These are phyloP conservation scores for Agriopis aurantiaria DNA, from an alignment of 2,888 invertebrate genomes.

Conservation along the genomic window DNA sequence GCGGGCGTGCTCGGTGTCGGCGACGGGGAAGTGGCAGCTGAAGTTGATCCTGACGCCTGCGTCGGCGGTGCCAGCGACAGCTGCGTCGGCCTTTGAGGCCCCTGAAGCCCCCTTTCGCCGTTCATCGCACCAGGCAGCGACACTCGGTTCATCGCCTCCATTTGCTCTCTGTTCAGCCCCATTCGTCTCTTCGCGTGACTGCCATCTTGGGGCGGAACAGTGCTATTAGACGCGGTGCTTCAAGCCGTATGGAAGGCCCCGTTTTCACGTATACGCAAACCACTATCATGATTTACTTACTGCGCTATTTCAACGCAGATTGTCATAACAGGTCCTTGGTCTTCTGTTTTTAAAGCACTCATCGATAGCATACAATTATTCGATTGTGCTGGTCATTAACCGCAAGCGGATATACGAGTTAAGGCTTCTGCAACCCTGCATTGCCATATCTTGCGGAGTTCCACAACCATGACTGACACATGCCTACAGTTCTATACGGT, in stretches of 20 bases:
- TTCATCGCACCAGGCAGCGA: constrained; percentile 72
- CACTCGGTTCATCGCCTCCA: constrained; percentile 84
- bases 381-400: constrained; percentile 5
- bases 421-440: constrained; percentile 21
- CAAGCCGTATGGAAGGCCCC: constrained; percentile 56
- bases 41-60: constrained; percentile 60
- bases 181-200: constrained; percentile 86
- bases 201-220: constrained; percentile 84
- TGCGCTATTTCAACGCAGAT: constrained; percentile 6
- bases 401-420: constrained; percentile 28
- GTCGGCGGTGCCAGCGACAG: constrained; percentile 75
- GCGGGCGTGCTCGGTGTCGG: constrained; percentile 86
- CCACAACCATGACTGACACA: constrained; percentile 28
- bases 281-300: constrained; percentile 19
- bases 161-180: constrained; percentile 86
- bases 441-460: constrained; percentile 21
- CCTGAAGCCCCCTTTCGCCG: constrained; percentile 47
- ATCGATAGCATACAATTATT: background rate
- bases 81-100: constrained; percentile 76
- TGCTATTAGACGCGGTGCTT: constrained; percentile 76
- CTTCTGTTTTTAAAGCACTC: background rate
- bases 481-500: constrained; percentile 25
- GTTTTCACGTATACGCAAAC: constrained; percentile 51
- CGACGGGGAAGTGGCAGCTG: constrained; percentile 81
- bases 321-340: constrained; percentile 1